Evolutionary conservation across 2,113 vertebrate species (phyloP), one percentile per base, ranked within the genome.

Genomic region (Eulemur macaco): DNA sequence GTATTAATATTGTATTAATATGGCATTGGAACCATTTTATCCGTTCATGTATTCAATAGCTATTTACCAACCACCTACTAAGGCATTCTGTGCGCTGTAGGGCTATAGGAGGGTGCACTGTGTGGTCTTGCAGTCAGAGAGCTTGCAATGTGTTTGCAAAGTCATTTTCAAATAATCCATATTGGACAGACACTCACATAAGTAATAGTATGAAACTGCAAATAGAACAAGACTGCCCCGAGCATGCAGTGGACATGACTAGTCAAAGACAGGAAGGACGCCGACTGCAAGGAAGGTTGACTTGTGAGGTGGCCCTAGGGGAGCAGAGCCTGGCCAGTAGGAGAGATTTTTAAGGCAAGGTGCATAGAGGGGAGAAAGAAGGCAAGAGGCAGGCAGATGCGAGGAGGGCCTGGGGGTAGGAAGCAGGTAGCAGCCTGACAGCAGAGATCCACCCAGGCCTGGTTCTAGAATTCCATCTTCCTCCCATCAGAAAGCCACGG

Each of bases 101-200:
- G 7, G 42, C 9, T 5, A 5, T 2, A 3, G 0, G 0, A 37
- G 37, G 37, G 3, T 21, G 0, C 0, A 1, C 2, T 2, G 0
- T n/a, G 12, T 11, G 23, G 27, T 37, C 37, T 52, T 31, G 3
- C 5, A 17, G 11, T 37, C 50, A 11, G 0, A n/a, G 14, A 71
- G 14, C 31, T 20, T 47, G 78, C 31, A 21, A 9, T 13, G 39
- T 11, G 14, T 60, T 56, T 71, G 37, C 66, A 29, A 50, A 89
- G 21, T 21, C 50, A 27, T 54, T 58, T 45, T n/a, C 29, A n/a
- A 52, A 45, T 25, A 25, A 39, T 54, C 10, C 9, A 6, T 2
- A 20, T 7, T 2, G 29, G 39, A 20, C 52, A 54, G 12, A 21
- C 8, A 25, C 42, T 25, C 0, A 11, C 2, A 5, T 13, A 13